These are phyloP conservation scores for Lasioglossum villosulum DNA, from an alignment of 2,888 invertebrate genomes.

Conservation along the genomic window DNA sequence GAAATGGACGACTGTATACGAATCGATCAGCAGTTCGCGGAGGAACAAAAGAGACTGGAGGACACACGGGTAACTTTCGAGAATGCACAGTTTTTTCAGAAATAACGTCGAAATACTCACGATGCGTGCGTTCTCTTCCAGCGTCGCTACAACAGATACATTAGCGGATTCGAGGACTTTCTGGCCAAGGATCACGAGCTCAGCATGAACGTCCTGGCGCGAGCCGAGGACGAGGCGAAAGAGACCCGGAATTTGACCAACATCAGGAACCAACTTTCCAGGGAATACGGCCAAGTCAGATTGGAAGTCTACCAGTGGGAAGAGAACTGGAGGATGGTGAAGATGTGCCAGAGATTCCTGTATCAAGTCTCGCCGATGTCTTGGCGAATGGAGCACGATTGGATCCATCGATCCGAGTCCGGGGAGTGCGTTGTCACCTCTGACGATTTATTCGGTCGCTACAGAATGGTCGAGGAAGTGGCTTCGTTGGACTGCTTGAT, in stretches of 20 bases:
- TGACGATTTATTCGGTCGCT: conserved; percentile 68
- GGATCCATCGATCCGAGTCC: conserved; percentile 67
- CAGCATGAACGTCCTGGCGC: conserved; percentile 86
- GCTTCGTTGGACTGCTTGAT: conserved; percentile 74
- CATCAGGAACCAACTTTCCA: conserved; percentile 71
- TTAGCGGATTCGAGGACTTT: conserved; percentile 87
- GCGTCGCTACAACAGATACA: conserved; percentile 85
- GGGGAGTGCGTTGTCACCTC: conserved; percentile 49
- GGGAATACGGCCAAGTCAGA: conserved; percentile 74
- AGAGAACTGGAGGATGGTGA: conserved; percentile 87
- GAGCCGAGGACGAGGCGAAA: conserved; percentile 85
- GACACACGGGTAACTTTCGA: conserved; percentile 80
- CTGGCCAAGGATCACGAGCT: conserved; percentile 87
- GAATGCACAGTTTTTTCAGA: background rate
- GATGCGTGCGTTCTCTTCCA: background rate
- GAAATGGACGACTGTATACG: conserved; percentile 85
- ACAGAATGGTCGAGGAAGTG: conserved; percentile 59
- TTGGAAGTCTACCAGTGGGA: conserved; percentile 87
- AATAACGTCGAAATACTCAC: background rate
- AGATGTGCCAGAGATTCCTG: conserved; percentile 89
- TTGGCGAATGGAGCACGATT: conserved; percentile 86
- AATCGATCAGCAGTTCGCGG: conserved; percentile 86
- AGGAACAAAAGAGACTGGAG: conserved; percentile 86
- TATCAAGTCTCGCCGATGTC: conserved; percentile 88
- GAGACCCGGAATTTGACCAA: conserved; percentile 79